phyloP scores from a whole-genome alignment of 2,113 vertebrate genomes.

The Halichoeres trimaculatus region DNA sequence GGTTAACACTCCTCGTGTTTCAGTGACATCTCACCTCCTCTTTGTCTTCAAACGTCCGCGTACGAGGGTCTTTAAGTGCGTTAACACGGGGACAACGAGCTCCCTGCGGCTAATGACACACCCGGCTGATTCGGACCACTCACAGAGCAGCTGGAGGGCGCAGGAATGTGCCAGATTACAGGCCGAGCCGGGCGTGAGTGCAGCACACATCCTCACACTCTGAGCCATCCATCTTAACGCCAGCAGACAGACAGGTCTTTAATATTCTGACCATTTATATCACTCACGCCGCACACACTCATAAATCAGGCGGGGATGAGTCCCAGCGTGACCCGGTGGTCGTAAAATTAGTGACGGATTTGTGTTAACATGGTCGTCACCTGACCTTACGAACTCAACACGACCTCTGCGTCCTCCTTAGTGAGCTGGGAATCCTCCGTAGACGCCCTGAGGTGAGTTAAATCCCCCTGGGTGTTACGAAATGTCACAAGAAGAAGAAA shows the following conservation, averaged over 20 bases:
- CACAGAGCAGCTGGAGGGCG: conserved; percentile 15
- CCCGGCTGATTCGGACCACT: conserved; percentile 33
- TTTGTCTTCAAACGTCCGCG: neutral
- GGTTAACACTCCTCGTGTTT: neutral
- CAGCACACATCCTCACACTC: neutral
- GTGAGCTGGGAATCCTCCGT: too few relatives aligned
- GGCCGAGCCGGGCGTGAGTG: neutral
- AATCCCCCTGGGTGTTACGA: too few relatives aligned
- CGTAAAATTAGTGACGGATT: conserved; percentile 17
- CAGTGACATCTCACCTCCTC: too few relatives aligned
- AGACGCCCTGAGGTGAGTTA: neutral
- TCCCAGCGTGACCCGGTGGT: conserved; percentile 16
- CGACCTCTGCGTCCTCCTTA: neutral
- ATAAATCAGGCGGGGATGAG: conserved; percentile 18
- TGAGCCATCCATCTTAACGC: conserved; percentile 1
- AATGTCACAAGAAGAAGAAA: too few relatives aligned
- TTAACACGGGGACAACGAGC: conserved; percentile 32
- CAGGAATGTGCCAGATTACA: conserved; percentile 59
- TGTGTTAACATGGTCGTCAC: conserved; percentile 3
- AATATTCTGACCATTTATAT: conserved; percentile 33
- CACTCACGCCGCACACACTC: conserved; percentile 15
- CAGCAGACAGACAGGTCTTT: conserved; percentile 22
- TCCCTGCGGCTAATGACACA: conserved; percentile 45
- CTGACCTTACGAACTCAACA: neutral
- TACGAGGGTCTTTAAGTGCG: conserved; percentile 11